Percentiles rank a stretch among this genome's conserved stretches.
phyloP scores from a whole-genome alignment of 2,888 invertebrate species.

The Parnassius orleans region DNA sequence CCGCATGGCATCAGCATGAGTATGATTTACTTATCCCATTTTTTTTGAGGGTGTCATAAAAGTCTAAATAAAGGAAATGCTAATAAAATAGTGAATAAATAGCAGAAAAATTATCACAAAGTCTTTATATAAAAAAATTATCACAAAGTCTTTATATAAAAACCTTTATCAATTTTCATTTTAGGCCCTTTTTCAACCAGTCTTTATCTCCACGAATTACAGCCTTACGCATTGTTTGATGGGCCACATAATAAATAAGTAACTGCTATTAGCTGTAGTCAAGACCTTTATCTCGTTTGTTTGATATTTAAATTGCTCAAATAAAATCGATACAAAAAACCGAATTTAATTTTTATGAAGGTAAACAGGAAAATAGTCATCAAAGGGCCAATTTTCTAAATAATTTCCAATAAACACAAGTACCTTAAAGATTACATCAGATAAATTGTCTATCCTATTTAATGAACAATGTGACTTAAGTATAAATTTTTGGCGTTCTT shows the following conservation, averaged over 20 bases:
- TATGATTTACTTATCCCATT: too few species aligned
- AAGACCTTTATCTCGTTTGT: constrained; percentile 22
- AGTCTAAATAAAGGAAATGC: too few species aligned
- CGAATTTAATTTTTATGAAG: constrained; percentile 13
- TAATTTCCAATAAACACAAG: constrained; percentile 20
- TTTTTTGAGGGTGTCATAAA: too few species aligned
- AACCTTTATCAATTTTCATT: too few species aligned
- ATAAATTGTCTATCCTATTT: constrained; percentile 31
- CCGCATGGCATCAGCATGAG: too few species aligned
- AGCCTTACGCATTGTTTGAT: not conserved
- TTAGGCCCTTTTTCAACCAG: too few species aligned
- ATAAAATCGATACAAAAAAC: constrained; percentile 24
- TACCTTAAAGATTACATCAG: constrained; percentile 31
- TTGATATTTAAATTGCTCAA: constrained; percentile 16
- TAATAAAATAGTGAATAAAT: too few species aligned
- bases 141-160: too few species aligned
- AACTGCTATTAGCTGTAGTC: constrained; percentile 17
- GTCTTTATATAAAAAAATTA: too few species aligned
- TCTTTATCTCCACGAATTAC: not conserved
- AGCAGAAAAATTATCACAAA: too few species aligned
- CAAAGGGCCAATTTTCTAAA: constrained; percentile 18
- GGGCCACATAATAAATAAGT: not conserved
- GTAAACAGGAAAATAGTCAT: constrained; percentile 16
- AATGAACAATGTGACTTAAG: constrained; percentile 36
- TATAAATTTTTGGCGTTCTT: constrained; percentile 34